These are phyloP conservation scores for Epinephelus awoara DNA, from an alignment of 2,797 vertebrate genomes.

Conservation along the genomic window DNA sequence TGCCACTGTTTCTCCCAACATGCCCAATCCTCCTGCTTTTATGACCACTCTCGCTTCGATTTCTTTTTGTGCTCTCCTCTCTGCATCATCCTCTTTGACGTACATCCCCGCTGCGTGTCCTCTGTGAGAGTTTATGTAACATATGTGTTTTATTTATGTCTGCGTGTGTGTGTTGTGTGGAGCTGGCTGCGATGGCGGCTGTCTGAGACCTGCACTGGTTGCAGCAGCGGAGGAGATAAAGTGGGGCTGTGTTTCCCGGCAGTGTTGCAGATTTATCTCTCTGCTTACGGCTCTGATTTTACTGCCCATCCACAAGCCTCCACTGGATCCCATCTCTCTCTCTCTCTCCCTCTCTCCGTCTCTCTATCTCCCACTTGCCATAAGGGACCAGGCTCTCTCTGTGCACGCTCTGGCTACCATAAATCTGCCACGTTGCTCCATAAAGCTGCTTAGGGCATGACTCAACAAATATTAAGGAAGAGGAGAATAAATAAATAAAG, in stretches of 20 bases:
- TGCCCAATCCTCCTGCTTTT: background rate
- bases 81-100: constrained; percentile 36
- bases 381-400: constrained; percentile 59
- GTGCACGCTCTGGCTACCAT: constrained; percentile 62
- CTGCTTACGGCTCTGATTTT: constrained; percentile 78
- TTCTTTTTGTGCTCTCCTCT: constrained; percentile 18
- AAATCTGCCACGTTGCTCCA: constrained; percentile 79
- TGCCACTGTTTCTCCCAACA: constrained; percentile 11
- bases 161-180: constrained; percentile 35
- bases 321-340: constrained; percentile 53
- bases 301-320: constrained; percentile 71
- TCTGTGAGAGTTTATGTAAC: constrained; percentile 59
- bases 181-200: constrained; percentile 46
- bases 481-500: constrained; percentile 80
- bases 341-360: constrained; percentile 1
- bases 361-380: constrained; percentile 61
- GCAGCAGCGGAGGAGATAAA: constrained; percentile 75
- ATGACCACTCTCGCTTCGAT: constrained; percentile 4
- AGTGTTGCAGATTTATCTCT: constrained; percentile 83
- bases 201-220: constrained; percentile 56
- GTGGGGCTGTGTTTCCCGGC: constrained; percentile 72
- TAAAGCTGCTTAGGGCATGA: constrained; percentile 81
- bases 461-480: constrained; percentile 84
- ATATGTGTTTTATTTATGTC: constrained; percentile 68
- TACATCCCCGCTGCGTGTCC: constrained; percentile 28